phyloP scores from a whole-genome alignment of 2,113 vertebrate species.

The Castor canadensis region DNA sequence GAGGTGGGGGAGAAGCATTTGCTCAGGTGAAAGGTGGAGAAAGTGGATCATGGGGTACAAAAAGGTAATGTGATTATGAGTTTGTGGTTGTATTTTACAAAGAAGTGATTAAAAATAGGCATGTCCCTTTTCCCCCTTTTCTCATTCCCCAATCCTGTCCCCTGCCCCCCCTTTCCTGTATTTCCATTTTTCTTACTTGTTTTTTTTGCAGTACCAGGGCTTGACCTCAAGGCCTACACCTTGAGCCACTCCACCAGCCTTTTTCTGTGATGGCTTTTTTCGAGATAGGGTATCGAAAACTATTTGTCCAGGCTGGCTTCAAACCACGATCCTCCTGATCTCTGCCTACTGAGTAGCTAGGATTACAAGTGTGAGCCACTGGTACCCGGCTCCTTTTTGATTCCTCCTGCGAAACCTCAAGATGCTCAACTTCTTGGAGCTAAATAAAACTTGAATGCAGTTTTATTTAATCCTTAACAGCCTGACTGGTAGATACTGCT shows the following conservation, averaged over 20 bases:
- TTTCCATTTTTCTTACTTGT: not conserved
- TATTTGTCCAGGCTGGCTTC: too few relatives aligned
- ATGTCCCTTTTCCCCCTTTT: not conserved
- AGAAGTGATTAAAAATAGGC: not conserved
- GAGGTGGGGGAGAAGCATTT: not conserved
- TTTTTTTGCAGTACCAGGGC: too few relatives aligned
- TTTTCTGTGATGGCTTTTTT: too few relatives aligned
- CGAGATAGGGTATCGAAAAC: too few relatives aligned
- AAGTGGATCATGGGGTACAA: not conserved
- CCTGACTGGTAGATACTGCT: not conserved
- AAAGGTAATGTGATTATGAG: not conserved
- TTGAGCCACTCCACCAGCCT: too few relatives aligned
- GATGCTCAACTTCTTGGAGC: not conserved
- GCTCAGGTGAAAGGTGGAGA: not conserved
- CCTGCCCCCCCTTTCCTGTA: not conserved
- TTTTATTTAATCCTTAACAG: not conserved
- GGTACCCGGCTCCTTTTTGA: too few relatives aligned
- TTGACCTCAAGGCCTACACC: too few relatives aligned
- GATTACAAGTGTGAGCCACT: too few relatives aligned
- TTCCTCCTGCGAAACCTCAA: too few relatives aligned
- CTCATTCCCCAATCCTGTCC: not conserved
- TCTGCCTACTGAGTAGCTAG: too few relatives aligned
- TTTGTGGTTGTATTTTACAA: not conserved
- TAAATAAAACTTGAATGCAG: not conserved
- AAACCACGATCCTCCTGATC: too few relatives aligned